Conservation (phyloP, 2,888 invertebrate genomes). For the Cheilosia vulpina region DNA sequence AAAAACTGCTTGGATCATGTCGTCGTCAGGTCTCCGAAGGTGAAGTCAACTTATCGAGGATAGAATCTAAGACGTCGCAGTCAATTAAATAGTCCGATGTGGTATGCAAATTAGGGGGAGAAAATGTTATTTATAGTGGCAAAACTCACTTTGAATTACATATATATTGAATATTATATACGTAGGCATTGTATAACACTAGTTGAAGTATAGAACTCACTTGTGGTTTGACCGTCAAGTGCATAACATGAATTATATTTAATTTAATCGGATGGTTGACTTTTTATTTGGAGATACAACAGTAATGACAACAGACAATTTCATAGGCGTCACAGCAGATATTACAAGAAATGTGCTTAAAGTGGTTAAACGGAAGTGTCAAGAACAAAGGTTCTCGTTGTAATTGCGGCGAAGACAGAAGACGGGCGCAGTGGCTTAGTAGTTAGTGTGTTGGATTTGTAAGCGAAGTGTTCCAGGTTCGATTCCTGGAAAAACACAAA, state of each 20-base stretch:
- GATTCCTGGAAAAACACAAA: no score
- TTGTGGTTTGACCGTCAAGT: background rate
- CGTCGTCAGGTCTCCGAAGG: background rate
- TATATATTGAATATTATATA: background rate
- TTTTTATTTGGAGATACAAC: background rate
- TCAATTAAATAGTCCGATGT: background rate
- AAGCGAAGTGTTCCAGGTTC: no score
- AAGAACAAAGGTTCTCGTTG: no score
- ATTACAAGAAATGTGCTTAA: no score
- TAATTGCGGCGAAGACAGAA: no score
- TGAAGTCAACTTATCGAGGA: background rate
- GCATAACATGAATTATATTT: background rate
- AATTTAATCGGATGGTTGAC: background rate
- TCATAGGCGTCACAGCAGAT: no score
- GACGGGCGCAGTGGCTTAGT: no score
- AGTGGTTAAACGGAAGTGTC: no score
- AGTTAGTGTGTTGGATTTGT: no score
- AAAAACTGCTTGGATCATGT: background rate
- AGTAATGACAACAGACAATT: no score
- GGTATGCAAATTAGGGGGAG: background rate
- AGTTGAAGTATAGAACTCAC: background rate
- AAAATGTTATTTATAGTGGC: slow-evolving; percentile 9
- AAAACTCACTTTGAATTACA: background rate
- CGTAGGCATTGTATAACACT: background rate
- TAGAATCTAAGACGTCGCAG: background rate